Percentiles rank a stretch among this genome's conserved stretches.
phyloP scores from a whole-genome alignment of 1,140 invertebrate genomes.

The Polypedilum pembai region DNA sequence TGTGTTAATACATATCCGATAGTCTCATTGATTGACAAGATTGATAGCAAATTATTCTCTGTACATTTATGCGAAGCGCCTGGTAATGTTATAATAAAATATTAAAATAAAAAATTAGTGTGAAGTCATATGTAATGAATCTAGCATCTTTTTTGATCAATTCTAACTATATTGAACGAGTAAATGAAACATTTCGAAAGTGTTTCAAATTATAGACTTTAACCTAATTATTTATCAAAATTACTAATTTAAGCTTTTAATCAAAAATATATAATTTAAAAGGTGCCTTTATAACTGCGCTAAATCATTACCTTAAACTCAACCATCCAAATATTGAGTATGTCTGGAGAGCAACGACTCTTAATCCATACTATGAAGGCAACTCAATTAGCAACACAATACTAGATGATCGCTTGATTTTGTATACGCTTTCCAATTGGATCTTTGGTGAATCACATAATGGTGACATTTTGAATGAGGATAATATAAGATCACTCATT shows the following conservation, averaged over 20 bases:
- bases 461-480: slow-evolving; percentile 66
- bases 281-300: slow-evolving; percentile 80
- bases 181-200: no score
- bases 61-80: slow-evolving; percentile 92
- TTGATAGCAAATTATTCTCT: slow-evolving; percentile 50
- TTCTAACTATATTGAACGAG: no score
- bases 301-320: slow-evolving; percentile 75
- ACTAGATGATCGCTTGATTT: slow-evolving; percentile 77
- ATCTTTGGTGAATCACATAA: slow-evolving; percentile 76
- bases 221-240: no score
- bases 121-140: no score
- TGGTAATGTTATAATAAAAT: not conserved
- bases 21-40: slow-evolving; percentile 51
- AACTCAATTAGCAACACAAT: slow-evolving; percentile 67
- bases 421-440: slow-evolving; percentile 70
- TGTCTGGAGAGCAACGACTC: slow-evolving; percentile 75
- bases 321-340: slow-evolving; percentile 55
- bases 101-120: no score
- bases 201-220: no score
- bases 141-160: no score
- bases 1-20: slow-evolving; percentile 59
- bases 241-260: no score
- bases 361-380: slow-evolving; percentile 89
- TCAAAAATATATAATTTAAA: no score
- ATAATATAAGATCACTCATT: slow-evolving; percentile 58